Evolutionary conservation across 2,113 vertebrate species (phyloP).

Genomic region (Chaetura pelagica): DNA sequence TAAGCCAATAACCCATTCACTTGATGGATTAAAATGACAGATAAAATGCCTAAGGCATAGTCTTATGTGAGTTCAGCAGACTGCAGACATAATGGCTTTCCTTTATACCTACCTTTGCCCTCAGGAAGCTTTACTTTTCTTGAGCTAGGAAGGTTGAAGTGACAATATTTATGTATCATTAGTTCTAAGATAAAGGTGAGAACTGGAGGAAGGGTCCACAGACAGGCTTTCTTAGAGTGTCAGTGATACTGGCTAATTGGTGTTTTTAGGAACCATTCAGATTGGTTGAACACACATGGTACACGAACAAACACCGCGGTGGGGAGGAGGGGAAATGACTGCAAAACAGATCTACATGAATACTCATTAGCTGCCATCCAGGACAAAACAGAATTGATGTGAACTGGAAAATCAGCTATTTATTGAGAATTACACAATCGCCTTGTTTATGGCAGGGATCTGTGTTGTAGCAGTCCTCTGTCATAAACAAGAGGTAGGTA

Average conservation of each 20-base stretch:
- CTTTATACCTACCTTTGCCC: not conserved
- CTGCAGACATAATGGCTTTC: constrained; percentile 1
- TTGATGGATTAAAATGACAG: constrained; percentile 52
- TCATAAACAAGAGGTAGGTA: too few species aligned
- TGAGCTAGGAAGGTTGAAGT: not conserved
- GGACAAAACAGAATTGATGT: not conserved
- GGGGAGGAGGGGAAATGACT: not conserved
- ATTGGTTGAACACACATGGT: not conserved
- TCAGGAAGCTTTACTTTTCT: not conserved
- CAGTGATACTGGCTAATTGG: not conserved
- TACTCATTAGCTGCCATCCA: not conserved
- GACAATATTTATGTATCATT: not conserved
- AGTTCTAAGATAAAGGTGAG: not conserved
- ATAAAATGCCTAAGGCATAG: constrained; percentile 12
- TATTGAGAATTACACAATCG: accelerated
- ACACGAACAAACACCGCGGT: accelerated
- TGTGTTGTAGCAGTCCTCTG: not conserved
- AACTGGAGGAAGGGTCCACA: not conserved
- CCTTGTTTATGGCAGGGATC: not conserved
- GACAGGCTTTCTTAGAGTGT: not conserved
- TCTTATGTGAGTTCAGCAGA: not conserved
- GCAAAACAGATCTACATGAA: not conserved
- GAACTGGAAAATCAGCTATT: not conserved
- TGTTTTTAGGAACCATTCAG: not conserved
- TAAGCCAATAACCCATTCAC: not conserved